Base-by-base conservation (phyloP, 1,140 invertebrate genomes). In the Eriocheir sinensis region DNA sequence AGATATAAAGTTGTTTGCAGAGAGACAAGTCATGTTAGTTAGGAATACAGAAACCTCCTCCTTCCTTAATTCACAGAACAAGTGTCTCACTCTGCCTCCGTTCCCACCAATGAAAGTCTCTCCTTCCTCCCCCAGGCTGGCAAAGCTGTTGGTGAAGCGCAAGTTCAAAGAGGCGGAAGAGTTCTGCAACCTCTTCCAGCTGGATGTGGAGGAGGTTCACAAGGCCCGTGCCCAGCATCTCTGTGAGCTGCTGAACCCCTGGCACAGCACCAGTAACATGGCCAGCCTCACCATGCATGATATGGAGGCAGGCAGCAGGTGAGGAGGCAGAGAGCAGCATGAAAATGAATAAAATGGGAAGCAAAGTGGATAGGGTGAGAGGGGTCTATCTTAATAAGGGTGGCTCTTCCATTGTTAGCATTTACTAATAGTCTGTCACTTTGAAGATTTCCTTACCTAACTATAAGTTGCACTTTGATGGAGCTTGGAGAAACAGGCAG, bases 171-270 rank as follows among this genome's bases (percentile, higher is more conserved):
- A 92, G 41, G 94, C 94, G 27, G 88, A 89, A 27, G 91, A 92
- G 40, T 95, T 95, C 80, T 95, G 94, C 81, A 48, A 34, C 9
- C n/a, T 72, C 3, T 95, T 95, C 80, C 30, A 44, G 0, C 48
- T 95, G 72, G 85, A 95, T 27, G 48, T 92, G 2, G 91, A 95
- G 72, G 94, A 92, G 4, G 94, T 95, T 12, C 83, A 95, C 48
- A 95, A 92, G 48, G 91, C 91, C 30, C 53, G 44, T 12, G 91
- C 94, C n/a, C 89, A 53, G 72, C 93, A 89, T 44, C 36, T 95
- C 38, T 95, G 94, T 95, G 94, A 95, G 40, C 38, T 95, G 91
- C 92, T 95, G 91, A 95, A 95, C 32, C 94, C 94, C 38, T 95
- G 94, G 94, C 60, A 60, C 6, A 92, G 6, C 36, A 72, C 48